Evolutionary conservation across 1,140 invertebrate genomes (phyloP).

Genomic region (Asbolus verrucosus): DNA sequence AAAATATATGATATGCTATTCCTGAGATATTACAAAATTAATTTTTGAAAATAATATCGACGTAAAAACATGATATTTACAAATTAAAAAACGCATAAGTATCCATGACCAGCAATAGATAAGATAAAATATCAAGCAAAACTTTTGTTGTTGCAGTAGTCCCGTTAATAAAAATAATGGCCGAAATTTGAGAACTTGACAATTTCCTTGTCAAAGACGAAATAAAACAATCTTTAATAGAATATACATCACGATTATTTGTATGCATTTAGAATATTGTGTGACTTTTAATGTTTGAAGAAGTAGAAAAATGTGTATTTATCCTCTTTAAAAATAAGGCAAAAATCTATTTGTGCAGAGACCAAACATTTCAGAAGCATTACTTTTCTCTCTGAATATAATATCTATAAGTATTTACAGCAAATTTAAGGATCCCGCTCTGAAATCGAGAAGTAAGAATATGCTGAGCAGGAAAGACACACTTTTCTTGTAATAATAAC

Average conservation of each 20-base stretch:
- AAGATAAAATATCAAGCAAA: too few relatives aligned
- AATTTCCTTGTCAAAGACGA: slow-evolving; percentile 15
- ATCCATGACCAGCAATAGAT: too few relatives aligned
- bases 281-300: slow-evolving; percentile 37
- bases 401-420: slow-evolving; percentile 47
- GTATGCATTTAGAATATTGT: slow-evolving; percentile 38
- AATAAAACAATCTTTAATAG: slow-evolving; percentile 24
- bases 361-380: slow-evolving; percentile 30
- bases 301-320: slow-evolving; percentile 29
- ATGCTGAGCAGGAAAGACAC: slow-evolving; percentile 34
- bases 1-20: slow-evolving; percentile 46
- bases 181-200: slow-evolving; percentile 36
- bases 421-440: slow-evolving; percentile 38
- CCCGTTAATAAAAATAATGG: too few relatives aligned
- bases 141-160: too few relatives aligned
- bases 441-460: slow-evolving; percentile 29
- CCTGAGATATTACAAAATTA: slow-evolving; percentile 45
- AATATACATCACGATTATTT: slow-evolving; percentile 42
- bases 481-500: slow-evolving; percentile 26
- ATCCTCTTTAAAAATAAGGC: slow-evolving; percentile 26
- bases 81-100: too few relatives aligned
- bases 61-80: slow-evolving; percentile 10
- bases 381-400: slow-evolving; percentile 21
- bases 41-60: slow-evolving; percentile 9
- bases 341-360: slow-evolving; percentile 44